A percentile compares a stretch with the other conserved stretches of the same genome.
Conservation (phyloP, 2,888 invertebrate species). For the Pristionchus fissidentatus region DNA sequence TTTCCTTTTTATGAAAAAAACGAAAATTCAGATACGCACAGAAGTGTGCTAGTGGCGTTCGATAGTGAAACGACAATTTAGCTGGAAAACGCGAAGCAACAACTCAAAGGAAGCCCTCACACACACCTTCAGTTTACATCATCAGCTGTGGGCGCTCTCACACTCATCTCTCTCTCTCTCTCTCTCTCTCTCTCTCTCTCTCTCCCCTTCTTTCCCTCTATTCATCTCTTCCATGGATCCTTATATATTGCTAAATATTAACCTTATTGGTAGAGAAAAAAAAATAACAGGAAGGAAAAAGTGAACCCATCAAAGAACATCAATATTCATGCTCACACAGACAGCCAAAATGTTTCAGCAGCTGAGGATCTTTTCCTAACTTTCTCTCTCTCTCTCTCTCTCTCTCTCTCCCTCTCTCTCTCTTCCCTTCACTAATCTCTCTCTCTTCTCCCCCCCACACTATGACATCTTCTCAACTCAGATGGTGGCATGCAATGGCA, state of each 20-base stretch:
- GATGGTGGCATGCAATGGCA: no score
- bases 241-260: not conserved
- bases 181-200: not conserved
- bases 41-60: not conserved
- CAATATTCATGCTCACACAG: not conserved
- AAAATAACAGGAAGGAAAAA: not conserved
- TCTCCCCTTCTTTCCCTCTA: not conserved
- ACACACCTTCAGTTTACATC: not conserved
- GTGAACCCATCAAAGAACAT: no score
- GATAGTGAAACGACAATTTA: not conserved
- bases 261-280: not conserved
- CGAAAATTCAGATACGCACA: not conserved
- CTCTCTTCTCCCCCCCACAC: no score
- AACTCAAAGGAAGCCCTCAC: not conserved
- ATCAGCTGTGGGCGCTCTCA: not conserved
- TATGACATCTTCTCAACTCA: no score
- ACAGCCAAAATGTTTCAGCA: not conserved
- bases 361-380: no score
- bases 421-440: no score
- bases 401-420: constrained; percentile 3
- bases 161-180: not conserved
- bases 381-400: not conserved
- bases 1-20: no score
- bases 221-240: not conserved
- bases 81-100: no score